phyloP scores from a whole-genome alignment of 2,888 invertebrate species.

The Mantis religiosa region DNA sequence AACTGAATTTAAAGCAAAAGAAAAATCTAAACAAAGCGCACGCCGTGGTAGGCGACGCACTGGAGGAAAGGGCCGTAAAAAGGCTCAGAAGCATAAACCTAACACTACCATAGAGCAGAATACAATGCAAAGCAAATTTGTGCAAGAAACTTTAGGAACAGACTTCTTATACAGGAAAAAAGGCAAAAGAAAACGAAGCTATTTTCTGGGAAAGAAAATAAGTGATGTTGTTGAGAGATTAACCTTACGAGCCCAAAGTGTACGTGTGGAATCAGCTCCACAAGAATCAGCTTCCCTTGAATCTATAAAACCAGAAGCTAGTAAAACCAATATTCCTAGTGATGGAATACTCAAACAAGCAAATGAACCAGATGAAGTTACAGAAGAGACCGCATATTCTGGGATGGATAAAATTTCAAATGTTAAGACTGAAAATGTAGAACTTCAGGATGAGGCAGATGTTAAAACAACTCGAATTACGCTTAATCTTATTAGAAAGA shows the following conservation, averaged over 20 bases:
- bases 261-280: neutral
- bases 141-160: neutral
- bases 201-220: constrained; percentile 12
- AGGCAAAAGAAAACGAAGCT: neutral
- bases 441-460: neutral
- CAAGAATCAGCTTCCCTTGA: neutral
- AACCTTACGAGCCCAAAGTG: neutral
- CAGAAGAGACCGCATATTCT: neutral
- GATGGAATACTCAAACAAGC: neutral
- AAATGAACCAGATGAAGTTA: neutral
- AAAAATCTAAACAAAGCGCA: neutral
- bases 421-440: neutral
- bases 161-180: neutral
- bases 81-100: neutral
- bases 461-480: neutral
- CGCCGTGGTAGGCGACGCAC: neutral
- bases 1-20: neutral
- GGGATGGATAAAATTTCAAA: neutral
- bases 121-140: neutral
- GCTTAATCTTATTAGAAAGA: constrained; percentile 2
- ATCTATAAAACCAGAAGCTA: neutral
- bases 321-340: neutral
- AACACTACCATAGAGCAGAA: neutral
- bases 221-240: constrained; percentile 16
- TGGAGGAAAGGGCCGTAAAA: neutral